Evolutionary conservation across 2,888 invertebrate genomes (phyloP).

Genomic region (Drosophila kuntzei): DNA sequence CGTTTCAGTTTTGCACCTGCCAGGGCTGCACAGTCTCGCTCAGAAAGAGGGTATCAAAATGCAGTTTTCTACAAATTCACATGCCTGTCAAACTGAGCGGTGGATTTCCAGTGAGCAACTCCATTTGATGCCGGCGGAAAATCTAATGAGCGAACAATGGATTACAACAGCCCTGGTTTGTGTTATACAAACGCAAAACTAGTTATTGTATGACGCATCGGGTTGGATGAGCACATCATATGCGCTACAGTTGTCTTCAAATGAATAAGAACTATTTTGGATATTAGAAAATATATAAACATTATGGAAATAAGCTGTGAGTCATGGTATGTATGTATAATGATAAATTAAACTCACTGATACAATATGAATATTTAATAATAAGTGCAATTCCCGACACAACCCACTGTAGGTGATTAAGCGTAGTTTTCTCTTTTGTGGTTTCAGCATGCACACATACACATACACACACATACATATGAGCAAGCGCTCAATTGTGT

Average conservation of each 20-base stretch:
- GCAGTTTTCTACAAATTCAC: conserved; percentile 33
- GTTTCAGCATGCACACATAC: conserved; percentile 50
- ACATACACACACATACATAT: conserved; percentile 17
- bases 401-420: conserved; percentile 52
- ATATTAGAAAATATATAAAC: neutral
- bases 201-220: conserved; percentile 52
- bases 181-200: conserved; percentile 65
- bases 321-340: too few relatives aligned
- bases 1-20: conserved; percentile 67
- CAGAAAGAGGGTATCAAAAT: conserved; percentile 14
- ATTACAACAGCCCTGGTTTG: conserved; percentile 59
- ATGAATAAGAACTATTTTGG: neutral
- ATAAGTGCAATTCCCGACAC: neutral
- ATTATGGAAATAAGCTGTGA: too few relatives aligned
- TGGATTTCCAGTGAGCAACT: conserved; percentile 36
- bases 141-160: conserved; percentile 55
- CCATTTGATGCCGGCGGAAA: conserved; percentile 43
- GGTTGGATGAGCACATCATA: conserved; percentile 1
- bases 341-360: neutral
- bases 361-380: neutral
- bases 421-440: conserved; percentile 79
- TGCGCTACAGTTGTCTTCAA: conserved; percentile 22
- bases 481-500: conserved; percentile 49
- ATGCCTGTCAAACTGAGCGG: conserved; percentile 9
- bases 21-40: conserved; percentile 58